Evolutionary conservation across 1,140 invertebrate genomes (phyloP).

Genomic region (Panagrolaimus sp.): DNA sequence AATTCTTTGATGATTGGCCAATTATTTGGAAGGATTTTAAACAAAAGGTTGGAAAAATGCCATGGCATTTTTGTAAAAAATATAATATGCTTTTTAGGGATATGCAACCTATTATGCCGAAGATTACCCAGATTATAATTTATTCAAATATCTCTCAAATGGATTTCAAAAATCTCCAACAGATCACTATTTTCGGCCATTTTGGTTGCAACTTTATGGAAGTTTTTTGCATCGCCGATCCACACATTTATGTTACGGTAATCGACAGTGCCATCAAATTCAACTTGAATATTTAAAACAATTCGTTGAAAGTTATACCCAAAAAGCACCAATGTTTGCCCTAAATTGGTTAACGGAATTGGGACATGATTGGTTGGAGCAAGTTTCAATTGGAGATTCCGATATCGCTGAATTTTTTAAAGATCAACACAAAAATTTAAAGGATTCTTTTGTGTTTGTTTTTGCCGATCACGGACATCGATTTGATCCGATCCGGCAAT

Average conservation of each 20-base stretch:
- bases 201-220: constrained; percentile 47
- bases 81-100: constrained; percentile 16
- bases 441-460: constrained; percentile 70
- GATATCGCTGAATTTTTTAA: constrained; percentile 43
- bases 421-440: constrained; percentile 42
- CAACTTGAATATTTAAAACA: constrained; percentile 49
- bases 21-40: constrained; percentile 75
- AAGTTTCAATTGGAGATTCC: constrained; percentile 40
- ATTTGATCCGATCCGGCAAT: constrained; percentile 73
- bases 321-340: constrained; percentile 47
- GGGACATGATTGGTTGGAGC: constrained; percentile 55
- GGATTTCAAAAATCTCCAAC: constrained; percentile 44
- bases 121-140: constrained; percentile 51
- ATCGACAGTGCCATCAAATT: constrained; percentile 39
- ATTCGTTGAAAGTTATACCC: constrained; percentile 48
- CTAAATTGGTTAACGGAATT: constrained; percentile 57
- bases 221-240: constrained; percentile 46
- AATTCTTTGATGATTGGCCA: constrained; percentile 69
- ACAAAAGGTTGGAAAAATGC: constrained; percentile 63
- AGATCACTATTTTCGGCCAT: constrained; percentile 48
- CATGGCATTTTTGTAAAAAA: constrained; percentile 42
- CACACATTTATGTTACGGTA: constrained; percentile 49
- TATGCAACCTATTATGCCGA: constrained; percentile 53
- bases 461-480: constrained; percentile 87
- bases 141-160: constrained; percentile 48